These are phyloP conservation scores for Scartelaos histophorus DNA, from an alignment of 2,113 vertebrate species.

Conservation along the genomic window DNA sequence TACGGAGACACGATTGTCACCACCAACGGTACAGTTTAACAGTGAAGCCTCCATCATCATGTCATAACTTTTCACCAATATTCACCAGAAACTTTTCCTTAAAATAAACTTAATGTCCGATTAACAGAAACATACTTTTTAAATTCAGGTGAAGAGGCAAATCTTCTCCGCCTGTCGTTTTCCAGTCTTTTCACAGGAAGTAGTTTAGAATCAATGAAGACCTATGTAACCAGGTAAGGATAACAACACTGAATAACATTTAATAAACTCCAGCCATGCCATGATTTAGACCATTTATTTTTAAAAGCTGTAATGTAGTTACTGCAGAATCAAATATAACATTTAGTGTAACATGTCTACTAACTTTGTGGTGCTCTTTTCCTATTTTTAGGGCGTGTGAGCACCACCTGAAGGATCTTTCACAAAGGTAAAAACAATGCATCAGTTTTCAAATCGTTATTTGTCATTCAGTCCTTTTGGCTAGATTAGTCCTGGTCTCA, in stretches of 20 bases:
- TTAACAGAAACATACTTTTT: not conserved
- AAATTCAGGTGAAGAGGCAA: slow-evolving; percentile 58
- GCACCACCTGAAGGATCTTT: slow-evolving; percentile 59
- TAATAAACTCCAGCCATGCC: not conserved
- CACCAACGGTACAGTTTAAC: slow-evolving; percentile 58
- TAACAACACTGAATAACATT: not conserved
- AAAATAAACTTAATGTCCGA: not conserved
- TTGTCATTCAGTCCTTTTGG: not conserved
- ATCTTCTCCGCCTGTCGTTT: slow-evolving; percentile 68
- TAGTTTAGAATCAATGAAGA: slow-evolving; percentile 42
- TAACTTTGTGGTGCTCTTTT: slow-evolving; percentile 6
- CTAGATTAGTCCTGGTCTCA: not conserved
- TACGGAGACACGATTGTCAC: slow-evolving; percentile 71
- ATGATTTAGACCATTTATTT: not conserved
- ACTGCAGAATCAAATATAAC: not conserved
- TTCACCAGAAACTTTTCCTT: not conserved
- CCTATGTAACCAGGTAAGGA: slow-evolving; percentile 56
- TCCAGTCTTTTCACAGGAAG: slow-evolving; percentile 58
- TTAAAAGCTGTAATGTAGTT: no score
- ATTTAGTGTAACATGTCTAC: not conserved
- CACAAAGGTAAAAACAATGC: slow-evolving; percentile 46
- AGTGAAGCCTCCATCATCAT: no score
- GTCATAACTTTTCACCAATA: not conserved
- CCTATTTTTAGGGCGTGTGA: slow-evolving; percentile 57
- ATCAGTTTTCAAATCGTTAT: not conserved